Conservation (phyloP, 2,113 vertebrate genomes). For the Philantomba maxwellii region DNA sequence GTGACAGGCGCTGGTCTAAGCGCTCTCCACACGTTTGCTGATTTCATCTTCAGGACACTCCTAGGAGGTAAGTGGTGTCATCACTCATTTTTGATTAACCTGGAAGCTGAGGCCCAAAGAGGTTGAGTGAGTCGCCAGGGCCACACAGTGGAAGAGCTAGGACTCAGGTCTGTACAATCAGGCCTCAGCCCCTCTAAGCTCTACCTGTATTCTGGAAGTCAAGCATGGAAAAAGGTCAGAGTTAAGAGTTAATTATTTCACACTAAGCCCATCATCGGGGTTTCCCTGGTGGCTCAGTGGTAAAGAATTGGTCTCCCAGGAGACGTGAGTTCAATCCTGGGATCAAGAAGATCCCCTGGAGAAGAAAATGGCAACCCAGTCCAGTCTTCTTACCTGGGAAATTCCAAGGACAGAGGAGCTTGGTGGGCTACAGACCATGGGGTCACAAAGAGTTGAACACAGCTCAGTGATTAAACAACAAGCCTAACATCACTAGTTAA, state of each 20-base stretch:
- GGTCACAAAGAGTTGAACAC: not conserved
- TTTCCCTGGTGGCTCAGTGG: not conserved
- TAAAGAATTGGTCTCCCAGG: not conserved
- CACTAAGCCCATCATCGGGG: rapidly evolving
- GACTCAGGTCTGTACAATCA: not conserved
- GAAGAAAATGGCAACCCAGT: not conserved
- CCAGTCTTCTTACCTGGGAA: not conserved
- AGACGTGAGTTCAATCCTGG: not conserved
- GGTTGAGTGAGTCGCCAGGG: not conserved
- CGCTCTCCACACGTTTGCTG: rapidly evolving
- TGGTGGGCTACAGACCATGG: not conserved
- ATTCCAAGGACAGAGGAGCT: not conserved
- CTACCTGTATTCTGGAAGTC: not conserved
- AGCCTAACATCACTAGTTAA: not conserved
- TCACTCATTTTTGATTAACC: not conserved
- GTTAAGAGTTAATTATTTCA: not conserved
- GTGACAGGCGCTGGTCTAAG: not conserved
- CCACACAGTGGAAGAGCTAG: not conserved
- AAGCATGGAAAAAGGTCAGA: not conserved
- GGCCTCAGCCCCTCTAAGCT: no score
- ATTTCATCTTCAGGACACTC: not conserved
- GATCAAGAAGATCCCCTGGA: not conserved
- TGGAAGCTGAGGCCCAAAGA: not conserved
- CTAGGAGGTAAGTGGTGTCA: no score
- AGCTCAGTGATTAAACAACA: not conserved